Conservation (phyloP, 2,888 invertebrate genomes). For the Ochropacha duplaris region DNA sequence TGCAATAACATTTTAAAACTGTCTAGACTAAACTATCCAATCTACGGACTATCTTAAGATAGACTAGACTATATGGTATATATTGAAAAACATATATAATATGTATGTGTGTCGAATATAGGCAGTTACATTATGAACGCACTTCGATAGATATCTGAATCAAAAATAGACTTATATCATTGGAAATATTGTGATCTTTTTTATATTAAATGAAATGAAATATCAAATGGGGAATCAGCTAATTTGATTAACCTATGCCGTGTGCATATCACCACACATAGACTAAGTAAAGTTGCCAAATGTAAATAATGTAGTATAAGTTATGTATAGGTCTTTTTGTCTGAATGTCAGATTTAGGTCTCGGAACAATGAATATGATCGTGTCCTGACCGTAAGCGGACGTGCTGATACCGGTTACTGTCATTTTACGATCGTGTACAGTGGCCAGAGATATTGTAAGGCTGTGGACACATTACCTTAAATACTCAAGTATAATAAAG, state of each 20-base stretch:
- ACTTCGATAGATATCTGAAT: constrained; percentile 15
- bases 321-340: constrained; percentile 48
- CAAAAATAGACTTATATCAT: constrained; percentile 51
- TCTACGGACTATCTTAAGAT: background rate
- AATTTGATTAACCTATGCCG: constrained; percentile 65
- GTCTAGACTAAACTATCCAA: background rate
- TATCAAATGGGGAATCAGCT: constrained; percentile 64
- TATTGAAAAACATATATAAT: constrained; percentile 1
- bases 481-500: constrained; percentile 11
- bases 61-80: background rate
- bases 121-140: constrained; percentile 2
- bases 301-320: constrained; percentile 60
- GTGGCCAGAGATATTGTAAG: constrained; percentile 22
- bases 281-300: constrained; percentile 79
- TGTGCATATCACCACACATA: constrained; percentile 77
- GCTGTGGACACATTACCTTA: constrained; percentile 53
- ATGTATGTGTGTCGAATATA: constrained; percentile 10
- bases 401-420: background rate
- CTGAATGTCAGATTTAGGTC: constrained; percentile 48
- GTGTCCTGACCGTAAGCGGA: background rate
- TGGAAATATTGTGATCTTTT: constrained; percentile 68
- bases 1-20: too few relatives aligned
- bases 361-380: background rate
- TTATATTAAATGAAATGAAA: constrained; percentile 56
- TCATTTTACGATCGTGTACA: background rate